Evolutionary conservation across 2,113 vertebrate species (phyloP), one percentile per base, ranked within the genome.

Genomic region (Pelobates fuscus): DNA sequence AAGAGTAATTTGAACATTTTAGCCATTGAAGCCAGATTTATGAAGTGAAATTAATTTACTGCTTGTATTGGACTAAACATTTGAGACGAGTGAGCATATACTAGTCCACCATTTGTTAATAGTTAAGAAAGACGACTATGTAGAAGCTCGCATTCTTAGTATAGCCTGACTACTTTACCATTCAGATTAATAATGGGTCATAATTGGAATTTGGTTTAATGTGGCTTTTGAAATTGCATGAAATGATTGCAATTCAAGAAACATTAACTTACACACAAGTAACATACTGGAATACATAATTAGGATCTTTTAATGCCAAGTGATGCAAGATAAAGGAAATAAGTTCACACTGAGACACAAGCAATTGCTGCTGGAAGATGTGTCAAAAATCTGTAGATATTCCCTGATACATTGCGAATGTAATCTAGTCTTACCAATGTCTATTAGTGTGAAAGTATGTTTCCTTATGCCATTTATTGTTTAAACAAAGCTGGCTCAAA

Each of bases 1-100:
- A 66, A 32, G 37, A 67, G 72, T 76, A 76, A 76, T 76, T 67
- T 76, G 72, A 76, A 76, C 65, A 67, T 49, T 76, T 37, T 76
- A 64, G 72, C 55, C 72, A 76, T 76, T 76, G 64, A 67, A 67
- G 32, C 72, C 72, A 76, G 64, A 76, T 76, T 76, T 76, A 76
- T 76, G 72, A 76, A 76, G 72, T 60, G 72, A 76, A 76, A 67
- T 76, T 76, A 76, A 76, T 76, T 76, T 76, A 67, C 72, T 67
- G 43, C 72, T 49, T 49, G 72, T 58, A 60, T 49, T 67, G 37
- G 25, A 25, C 64, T 67, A 76, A 76, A 76, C 30, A 76, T 66
- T 44, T 64, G 32, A 32, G 26, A 59, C 23, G 32, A 58, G n/a
- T 29, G 63, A 75, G 30, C 61, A 57, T 27, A 43, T 30, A 72